Base-by-base conservation (phyloP, 2,888 invertebrate species). In the Heliconius charithonia region DNA sequence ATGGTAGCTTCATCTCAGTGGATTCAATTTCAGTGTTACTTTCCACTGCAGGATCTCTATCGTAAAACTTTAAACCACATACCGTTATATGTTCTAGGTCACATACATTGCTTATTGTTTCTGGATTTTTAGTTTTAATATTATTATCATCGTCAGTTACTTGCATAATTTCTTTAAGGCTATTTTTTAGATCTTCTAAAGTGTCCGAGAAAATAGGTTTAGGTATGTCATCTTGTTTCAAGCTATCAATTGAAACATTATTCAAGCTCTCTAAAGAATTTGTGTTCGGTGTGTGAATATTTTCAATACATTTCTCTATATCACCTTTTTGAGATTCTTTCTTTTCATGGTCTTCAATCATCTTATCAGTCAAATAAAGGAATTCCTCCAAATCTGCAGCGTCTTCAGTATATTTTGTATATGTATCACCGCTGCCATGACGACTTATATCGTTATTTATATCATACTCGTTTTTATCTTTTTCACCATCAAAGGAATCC, bases 11-110 rank as follows among this genome's bases (percentile, higher is more conserved):
- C n/a, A 93, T 85, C 65, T 87, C 83, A 63, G 72, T 74, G 9
- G 75, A 45, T 37, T 74, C 69, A 0, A 74, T 69, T 66, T 29
- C 12, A 73, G 80, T 73, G 32, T 84, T 80, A 41, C 82, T 79
- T 56, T 86, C 25, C 59, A 22, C 65, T 65, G 63, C 85, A 74
- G 77, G 63, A 79, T 85, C 84, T 80, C 85, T 84, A 77, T 91
- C 89, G 81, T 87, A 88, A 80, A 89, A 87, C 83, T 92, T 90
- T 62, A 91, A 82, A 84, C 90, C 89, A 84, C 93, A 94, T 72
- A 93, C 89, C 66, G 92, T 92, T 72, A 94, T 92, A 82, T 94
- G 93, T 85, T 93, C 93, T 92, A 94, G 89, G 79, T 92, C 91
- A 81, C 88, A 87, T 22, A 92, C 88, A 69, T 89, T 89, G 83